A percentile compares a stretch with the other conserved stretches of the same genome.
phyloP scores from a whole-genome alignment of 2,797 vertebrate species.

The Xyrichtys novacula region DNA sequence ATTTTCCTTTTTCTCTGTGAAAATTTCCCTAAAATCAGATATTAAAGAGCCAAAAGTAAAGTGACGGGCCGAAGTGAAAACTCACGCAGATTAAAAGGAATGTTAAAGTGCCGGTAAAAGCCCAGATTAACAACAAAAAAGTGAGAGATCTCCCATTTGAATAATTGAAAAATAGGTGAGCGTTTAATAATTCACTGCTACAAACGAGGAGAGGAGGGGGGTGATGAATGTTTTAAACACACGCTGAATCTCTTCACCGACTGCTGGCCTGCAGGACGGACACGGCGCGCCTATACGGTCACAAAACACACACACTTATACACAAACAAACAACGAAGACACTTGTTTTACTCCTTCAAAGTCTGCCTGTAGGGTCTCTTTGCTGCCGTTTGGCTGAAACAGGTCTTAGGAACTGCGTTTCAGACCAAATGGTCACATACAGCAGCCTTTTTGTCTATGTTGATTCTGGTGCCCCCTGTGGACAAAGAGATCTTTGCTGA shows the following conservation, averaged over 20 bases:
- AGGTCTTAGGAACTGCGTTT: too few species aligned
- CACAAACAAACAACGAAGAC: too few species aligned
- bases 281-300: not conserved
- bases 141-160: conserved; percentile 72
- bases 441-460: too few species aligned
- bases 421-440: too few species aligned
- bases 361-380: too few species aligned
- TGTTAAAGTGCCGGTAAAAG: not conserved
- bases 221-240: conserved; percentile 83
- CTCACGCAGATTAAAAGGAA: not conserved
- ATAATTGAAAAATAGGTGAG: conserved; percentile 85
- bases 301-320: conserved; percentile 2
- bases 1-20: not conserved
- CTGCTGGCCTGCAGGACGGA: conserved; percentile 5
- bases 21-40: not conserved
- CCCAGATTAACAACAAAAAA: conserved; percentile 9
- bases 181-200: conserved; percentile 86
- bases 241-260: conserved; percentile 54
- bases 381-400: too few species aligned
- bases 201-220: conserved; percentile 81
- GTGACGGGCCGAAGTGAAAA: not conserved
- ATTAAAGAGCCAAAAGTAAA: not conserved
- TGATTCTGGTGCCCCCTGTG: too few species aligned
- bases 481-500: too few species aligned
- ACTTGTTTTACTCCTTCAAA: too few species aligned